Percentiles rank a stretch among this genome's conserved stretches.
Conservation (phyloP, 23 tunicate species). For the Aplidium turbinatum region DNA sequence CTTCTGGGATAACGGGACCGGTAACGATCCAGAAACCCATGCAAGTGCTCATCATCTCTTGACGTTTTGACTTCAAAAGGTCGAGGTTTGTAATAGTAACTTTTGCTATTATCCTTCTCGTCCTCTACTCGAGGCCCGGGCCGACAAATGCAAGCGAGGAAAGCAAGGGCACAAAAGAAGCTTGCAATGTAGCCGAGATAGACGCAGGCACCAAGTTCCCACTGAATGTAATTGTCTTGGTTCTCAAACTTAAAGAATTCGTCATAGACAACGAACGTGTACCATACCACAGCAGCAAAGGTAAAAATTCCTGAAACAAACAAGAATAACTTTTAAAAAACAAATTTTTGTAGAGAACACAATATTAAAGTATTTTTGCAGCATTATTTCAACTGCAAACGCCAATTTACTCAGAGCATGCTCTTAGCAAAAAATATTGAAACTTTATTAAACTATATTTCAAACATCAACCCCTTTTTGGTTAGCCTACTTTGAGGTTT, state of each 20-base stretch:
- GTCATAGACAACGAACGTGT: constrained; percentile 40
- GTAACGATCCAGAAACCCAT: not conserved
- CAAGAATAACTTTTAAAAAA: no score
- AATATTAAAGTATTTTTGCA: no score
- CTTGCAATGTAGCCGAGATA: constrained; percentile 58
- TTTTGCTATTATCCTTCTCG: not conserved
- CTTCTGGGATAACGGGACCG: not conserved
- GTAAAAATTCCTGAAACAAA: constrained; percentile 59
- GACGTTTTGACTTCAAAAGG: not conserved
- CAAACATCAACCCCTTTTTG: no score
- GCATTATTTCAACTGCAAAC: no score
- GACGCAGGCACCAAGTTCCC: constrained; percentile 60
- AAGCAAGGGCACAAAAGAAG: constrained; percentile 21
- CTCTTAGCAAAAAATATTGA: no score
- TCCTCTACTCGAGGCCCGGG: constrained; percentile 57
- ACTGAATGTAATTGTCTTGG: constrained; percentile 55
- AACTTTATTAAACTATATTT: no score
- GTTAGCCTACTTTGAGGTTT: no score
- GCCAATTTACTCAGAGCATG: no score
- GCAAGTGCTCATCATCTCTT: not conserved
- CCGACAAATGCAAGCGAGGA: constrained; percentile 29
- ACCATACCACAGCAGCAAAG: constrained; percentile 54
- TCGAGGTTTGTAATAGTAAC: not conserved
- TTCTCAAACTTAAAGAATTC: constrained; percentile 58
- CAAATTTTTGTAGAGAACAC: no score